Base-by-base conservation (phyloP, 2,113 vertebrate genomes). In the Accipiter cooperii region DNA sequence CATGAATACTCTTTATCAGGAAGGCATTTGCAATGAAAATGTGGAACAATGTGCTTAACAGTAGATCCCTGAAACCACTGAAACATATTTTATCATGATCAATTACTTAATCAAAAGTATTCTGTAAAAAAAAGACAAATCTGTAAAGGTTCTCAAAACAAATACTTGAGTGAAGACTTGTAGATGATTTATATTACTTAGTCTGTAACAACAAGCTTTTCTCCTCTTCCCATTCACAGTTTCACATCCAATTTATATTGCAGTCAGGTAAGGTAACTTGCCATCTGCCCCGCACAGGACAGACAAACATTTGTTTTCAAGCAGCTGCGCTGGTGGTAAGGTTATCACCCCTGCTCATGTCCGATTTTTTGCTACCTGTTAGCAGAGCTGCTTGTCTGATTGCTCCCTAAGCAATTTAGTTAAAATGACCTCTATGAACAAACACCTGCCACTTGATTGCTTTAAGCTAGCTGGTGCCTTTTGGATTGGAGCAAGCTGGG, bases 221-320 rank as follows among this genome's bases (percentile, higher is more conserved):
- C 38, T 89, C 42, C 51, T 68, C 21, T 69, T 76, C 66, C 36
- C 44, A 29, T 84, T 93, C 60, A 68, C 46, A 34, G 10, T 64
- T 95, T 77, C 79, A 64, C 44, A 61, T 36, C 60, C 40, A 63
- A 75, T 95, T 84, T 63, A 12, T 60, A 55, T 51, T 81, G 40
- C 22, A 87, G 76, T 71, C 80, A 75, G 83, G 65, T 60, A 63
- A 78, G 36, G 38, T 52, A n/a, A 87, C 77, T 69, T 79, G 86
- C 81, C 78, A 83, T 83, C 77, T 95, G 90, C 54, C 87, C 66
- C 54, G n/a, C 42, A 57, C 25, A 73, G 44, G 90, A 84, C 38
- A 89, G 55, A 75, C 84, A 95, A 93, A 89, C 69, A 84, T 71
- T 96, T 91, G 76, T 78, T 86, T 95, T n/a, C 83, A 33, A 84